Evolutionary conservation across 2,113 vertebrate genomes (phyloP), one percentile per base, ranked within the genome.

Genomic region (Tetrax tetrax): DNA sequence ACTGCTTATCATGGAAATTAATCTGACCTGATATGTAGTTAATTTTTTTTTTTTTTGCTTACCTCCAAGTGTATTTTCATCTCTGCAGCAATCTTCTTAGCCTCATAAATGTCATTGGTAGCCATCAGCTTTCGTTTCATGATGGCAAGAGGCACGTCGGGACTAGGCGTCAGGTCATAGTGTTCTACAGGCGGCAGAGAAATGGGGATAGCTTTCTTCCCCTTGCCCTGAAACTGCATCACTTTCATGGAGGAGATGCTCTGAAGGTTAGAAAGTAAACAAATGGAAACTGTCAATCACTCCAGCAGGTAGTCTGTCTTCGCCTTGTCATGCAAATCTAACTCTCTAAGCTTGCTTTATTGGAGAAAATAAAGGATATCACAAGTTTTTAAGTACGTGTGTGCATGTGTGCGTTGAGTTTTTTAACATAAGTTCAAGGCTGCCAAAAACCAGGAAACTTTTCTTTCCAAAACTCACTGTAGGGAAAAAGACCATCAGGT

Each of bases 201-300:
- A 61, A 98, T 60, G 2, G 98, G 95, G 6, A 79, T 12, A 57
- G 94, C 47, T n/a, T 95, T 95, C 91, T 97, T 98, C 28, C 85
- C 92, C 68, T 31, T 95, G 15, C 99, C 99, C 97, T 99, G 99
- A 78, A 99, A 99, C 60, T 98, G 97, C 65, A 98, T 95, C 86
- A 99, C 95, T 93, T 99, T 99, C 99, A 99, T 99, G 90, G 98
- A 96, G 43, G 98, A 98, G 83, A 99, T 93, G 8, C 99, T 99
- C 99, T 99, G 97, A 17, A 56, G 54, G 47, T 57, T 59, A 60
- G 64, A 83, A 53, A 50, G 41, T 10, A 74, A 84, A 65, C 24
- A 64, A 25, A 83, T 21, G 22, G 43, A 65, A 63, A 51, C 4
- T 28, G 20, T 83, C 41, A 77, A 1, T 68, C n/a, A 54, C 15